Base-by-base conservation (phyloP, 2,113 vertebrate genomes). In the Solea senegalensis region DNA sequence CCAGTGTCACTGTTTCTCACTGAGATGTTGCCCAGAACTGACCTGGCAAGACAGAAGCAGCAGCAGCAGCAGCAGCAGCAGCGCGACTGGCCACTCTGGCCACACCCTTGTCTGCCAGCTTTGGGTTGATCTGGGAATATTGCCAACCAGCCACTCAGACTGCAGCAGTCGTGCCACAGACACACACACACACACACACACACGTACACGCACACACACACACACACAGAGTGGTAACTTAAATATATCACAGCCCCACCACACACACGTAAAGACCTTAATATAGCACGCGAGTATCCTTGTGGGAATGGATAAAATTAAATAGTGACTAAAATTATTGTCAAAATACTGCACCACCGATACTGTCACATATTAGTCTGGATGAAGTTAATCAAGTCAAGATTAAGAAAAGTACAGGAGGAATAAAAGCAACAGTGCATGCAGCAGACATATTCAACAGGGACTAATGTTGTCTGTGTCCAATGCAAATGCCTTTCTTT, bases 81-180 rank as follows among this genome's bases (percentile, higher is more conserved):
- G 77, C 78, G 21, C 21, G 21, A 78, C 84, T 85, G 81, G 72
- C 78, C 52, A 45, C 72, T 78, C 48, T 49, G 70, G 80, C 83
- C 81, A 78, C 81, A 68, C 76, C 81, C 78, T 46, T 27, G 60
- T 55, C 58, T 40, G 40, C 74, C 70, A 81, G 79, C 75, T 72
- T 66, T 61, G 58, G 71, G 63, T 49, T 72, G 45, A 70, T 77
- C 76, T 86, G 84, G 87, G 85, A 88, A 62, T 71, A 43, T 48
- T 58, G 86, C 88, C 88, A 90, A 77, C 59, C 80, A 84, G 74
- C 67, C 82, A 76, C 71, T 88, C 61, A 72, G 61, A 80, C 77
- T 88, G 83, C 85, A 84, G 77, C 74, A 76, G 0, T 40, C 56
- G 50, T 76, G 34, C 39, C 68, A 65, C 71, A 59, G 11, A 76